Percentiles rank a stretch among this genome's conserved stretches.
phyloP scores from a whole-genome alignment of 1,140 invertebrate genomes.

The Drosophila pallidifrons region DNA sequence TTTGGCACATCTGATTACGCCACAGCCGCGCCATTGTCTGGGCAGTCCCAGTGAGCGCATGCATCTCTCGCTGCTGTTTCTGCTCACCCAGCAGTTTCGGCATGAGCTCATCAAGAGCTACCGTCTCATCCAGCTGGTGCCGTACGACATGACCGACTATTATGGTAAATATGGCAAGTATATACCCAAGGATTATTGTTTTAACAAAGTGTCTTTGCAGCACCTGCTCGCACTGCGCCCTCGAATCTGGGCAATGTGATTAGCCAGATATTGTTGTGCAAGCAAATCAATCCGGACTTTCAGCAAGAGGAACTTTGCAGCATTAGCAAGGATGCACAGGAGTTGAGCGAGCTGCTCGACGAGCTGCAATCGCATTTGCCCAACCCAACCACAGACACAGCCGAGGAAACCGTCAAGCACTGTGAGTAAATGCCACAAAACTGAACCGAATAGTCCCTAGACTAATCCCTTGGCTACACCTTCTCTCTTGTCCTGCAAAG shows the following conservation, averaged over 20 bases:
- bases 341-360: constrained; percentile 90
- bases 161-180: constrained; percentile 88
- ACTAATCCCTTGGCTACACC: neutral
- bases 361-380: constrained; percentile 94
- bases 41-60: constrained; percentile 53
- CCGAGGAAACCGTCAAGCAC: constrained; percentile 9
- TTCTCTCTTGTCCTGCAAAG: constrained; percentile 11
- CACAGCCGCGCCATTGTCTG: constrained; percentile 85
- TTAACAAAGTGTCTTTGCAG: constrained; percentile 6
- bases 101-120: constrained; percentile 94
- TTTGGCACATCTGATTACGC: constrained; percentile 92
- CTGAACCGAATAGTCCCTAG: constrained; percentile 8
- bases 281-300: constrained; percentile 95
- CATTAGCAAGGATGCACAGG: constrained; percentile 93
- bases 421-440: constrained; percentile 8
- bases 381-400: constrained; percentile 87
- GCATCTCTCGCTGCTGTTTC: constrained; percentile 93
- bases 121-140: constrained; percentile 92
- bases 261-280: constrained; percentile 94
- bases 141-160: constrained; percentile 95
- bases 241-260: constrained; percentile 95
- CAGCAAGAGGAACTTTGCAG: constrained; percentile 95
- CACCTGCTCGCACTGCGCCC: constrained; percentile 94
- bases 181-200: neutral
- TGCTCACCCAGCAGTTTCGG: constrained; percentile 93